phyloP scores from a whole-genome alignment of 2,797 vertebrate genomes.

The Schizothorax lantsangensis region DNA sequence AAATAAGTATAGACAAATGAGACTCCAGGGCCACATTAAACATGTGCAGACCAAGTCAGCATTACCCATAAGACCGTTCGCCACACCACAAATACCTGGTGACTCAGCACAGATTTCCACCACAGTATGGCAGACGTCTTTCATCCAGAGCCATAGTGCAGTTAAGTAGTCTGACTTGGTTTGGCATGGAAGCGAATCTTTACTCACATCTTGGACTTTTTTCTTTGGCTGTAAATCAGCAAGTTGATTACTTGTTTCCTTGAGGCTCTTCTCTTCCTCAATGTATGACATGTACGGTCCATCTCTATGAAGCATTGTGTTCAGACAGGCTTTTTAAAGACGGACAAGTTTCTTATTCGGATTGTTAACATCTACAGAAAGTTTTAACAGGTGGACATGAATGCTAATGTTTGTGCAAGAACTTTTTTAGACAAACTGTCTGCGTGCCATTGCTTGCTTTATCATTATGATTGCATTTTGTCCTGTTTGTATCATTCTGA shows the following conservation, averaged over 20 bases:
- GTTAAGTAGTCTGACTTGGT: slow-evolving; percentile 15
- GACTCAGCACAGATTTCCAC: slow-evolving; percentile 25
- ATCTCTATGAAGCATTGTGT: neutral
- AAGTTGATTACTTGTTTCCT: slow-evolving; percentile 15
- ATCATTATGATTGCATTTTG: neutral
- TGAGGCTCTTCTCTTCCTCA: neutral
- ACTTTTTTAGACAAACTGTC: neutral
- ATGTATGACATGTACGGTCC: neutral
- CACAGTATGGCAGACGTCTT: neutral
- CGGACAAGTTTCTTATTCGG: neutral
- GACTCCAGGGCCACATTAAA: slow-evolving; percentile 10
- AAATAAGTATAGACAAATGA: slow-evolving; percentile 26
- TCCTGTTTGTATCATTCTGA: neutral
- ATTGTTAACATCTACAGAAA: neutral
- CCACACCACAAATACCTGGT: slow-evolving; percentile 25
- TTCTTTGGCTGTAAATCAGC: slow-evolving; percentile 1
- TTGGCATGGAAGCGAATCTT: slow-evolving; percentile 29
- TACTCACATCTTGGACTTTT: slow-evolving; percentile 7
- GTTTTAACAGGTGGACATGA: neutral
- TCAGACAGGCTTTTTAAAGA: neutral
- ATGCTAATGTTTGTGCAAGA: neutral
- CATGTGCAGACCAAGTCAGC: neutral
- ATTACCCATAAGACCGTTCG: neutral
- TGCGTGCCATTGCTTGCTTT: neutral
- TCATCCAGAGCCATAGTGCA: neutral